Conservation (phyloP, 2,113 vertebrate genomes). For the Stercorarius parasiticus region DNA sequence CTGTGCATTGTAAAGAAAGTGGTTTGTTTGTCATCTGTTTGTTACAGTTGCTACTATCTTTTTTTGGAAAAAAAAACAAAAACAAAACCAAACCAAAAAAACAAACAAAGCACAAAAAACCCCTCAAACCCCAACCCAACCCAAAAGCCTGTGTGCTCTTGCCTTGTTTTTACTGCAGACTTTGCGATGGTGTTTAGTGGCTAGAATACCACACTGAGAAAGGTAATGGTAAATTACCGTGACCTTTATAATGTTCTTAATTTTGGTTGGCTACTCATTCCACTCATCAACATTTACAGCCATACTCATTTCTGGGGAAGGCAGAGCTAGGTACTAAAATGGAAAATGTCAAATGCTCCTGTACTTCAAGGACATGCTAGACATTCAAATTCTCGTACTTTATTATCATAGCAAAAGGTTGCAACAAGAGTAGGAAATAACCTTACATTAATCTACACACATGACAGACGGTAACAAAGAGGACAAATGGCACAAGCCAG, state of each 20-base stretch:
- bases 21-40: constrained; percentile 17
- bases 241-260: constrained; percentile 54
- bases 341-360: constrained; percentile 56
- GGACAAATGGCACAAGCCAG: not conserved
- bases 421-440: constrained; percentile 35
- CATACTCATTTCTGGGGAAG: constrained; percentile 3
- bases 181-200: not conserved
- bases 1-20: not conserved
- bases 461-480: not conserved
- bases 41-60: not conserved
- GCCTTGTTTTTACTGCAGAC: not conserved
- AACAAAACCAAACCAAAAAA: rapidly evolving
- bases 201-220: not conserved
- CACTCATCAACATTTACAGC: constrained; percentile 35
- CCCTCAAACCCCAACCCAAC: not conserved
- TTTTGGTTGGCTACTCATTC: constrained; percentile 50
- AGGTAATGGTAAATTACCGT: constrained; percentile 6
- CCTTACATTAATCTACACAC: not conserved
- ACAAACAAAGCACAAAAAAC: not conserved
- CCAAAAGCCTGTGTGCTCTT: not conserved
- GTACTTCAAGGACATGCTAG: constrained; percentile 33
- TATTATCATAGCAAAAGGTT: constrained; percentile 51
- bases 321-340: constrained; percentile 26
- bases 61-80: not conserved
- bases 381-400: constrained; percentile 51